Evolutionary conservation across 2,888 invertebrate genomes (phyloP).

Genomic region (Epirrita christyi): DNA sequence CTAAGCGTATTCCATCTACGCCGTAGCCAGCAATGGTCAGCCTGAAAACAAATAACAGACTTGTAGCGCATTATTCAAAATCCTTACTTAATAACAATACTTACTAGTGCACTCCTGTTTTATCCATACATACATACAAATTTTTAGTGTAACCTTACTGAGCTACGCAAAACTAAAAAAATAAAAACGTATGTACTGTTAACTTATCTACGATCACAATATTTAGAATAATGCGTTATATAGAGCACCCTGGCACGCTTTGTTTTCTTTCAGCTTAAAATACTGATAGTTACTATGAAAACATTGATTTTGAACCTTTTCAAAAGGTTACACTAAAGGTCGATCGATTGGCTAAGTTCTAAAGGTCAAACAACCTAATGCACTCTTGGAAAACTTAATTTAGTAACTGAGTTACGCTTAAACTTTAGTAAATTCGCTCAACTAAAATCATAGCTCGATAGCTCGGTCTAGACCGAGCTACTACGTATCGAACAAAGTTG

Average conservation of each 20-base stretch:
- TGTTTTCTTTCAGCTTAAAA: slow-evolving; percentile 6
- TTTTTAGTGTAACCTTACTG: background rate
- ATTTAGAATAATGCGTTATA: slow-evolving; percentile 12
- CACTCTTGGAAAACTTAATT: slow-evolving; percentile 1
- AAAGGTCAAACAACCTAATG: slow-evolving; percentile 10
- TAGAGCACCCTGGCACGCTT: slow-evolving; percentile 5
- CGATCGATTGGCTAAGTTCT: slow-evolving; percentile 8
- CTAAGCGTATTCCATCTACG: background rate
- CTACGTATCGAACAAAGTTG: no score
- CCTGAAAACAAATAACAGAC: no score
- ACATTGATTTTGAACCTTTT: slow-evolving; percentile 13
- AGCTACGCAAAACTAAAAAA: no score
- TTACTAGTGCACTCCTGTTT: no score
- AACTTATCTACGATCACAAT: slow-evolving; percentile 10
- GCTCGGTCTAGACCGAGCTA: no score
- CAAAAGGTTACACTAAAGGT: slow-evolving; percentile 10
- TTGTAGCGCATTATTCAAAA: no score
- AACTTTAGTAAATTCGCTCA: no score
- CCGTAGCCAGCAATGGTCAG: background rate
- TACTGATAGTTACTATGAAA: background rate
- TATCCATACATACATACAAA: no score
- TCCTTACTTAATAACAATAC: no score
- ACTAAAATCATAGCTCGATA: no score
- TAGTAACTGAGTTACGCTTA: no score
- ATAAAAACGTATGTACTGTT: no score